phyloP scores from a whole-genome alignment of 1,140 invertebrate species.

The Hyphantria cunea region DNA sequence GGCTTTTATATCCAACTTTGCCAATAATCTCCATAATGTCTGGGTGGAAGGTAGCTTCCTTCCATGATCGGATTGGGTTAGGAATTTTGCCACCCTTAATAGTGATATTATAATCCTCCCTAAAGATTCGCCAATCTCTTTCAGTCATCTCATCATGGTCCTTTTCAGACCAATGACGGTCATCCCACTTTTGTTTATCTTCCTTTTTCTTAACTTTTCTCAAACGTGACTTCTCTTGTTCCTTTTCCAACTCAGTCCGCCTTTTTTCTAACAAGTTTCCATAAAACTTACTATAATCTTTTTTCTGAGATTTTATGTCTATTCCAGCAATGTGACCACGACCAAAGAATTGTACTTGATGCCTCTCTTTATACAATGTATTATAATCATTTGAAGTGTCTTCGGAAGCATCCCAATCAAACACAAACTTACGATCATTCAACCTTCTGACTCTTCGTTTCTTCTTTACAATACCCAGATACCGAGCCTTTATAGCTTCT shows the following conservation, averaged over 20 bases:
- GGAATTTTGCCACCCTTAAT: slow-evolving; percentile 99
- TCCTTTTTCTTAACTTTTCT: slow-evolving; percentile 98
- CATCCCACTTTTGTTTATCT: slow-evolving; percentile 99
- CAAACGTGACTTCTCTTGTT: slow-evolving; percentile 96
- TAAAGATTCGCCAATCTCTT: slow-evolving; percentile 99
- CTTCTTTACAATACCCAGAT: slow-evolving; percentile 97
- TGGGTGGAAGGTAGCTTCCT: slow-evolving; percentile 94
- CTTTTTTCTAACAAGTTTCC: slow-evolving; percentile 97
- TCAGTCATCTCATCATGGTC: slow-evolving; percentile 97
- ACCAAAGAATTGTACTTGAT: slow-evolving; percentile 98
- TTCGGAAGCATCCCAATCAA: slow-evolving; percentile 99
- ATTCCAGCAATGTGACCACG: slow-evolving; percentile 98
- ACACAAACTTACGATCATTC: slow-evolving; percentile 99
- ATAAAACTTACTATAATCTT: slow-evolving; percentile 99
- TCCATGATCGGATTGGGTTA: slow-evolving; percentile 97
- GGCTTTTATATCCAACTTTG: slow-evolving; percentile 98
- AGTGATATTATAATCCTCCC: slow-evolving; percentile 99
- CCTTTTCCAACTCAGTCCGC: slow-evolving; percentile 97
- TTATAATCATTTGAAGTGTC: slow-evolving; percentile 99
- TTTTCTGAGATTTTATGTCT: slow-evolving; percentile 98
- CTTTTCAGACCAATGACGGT: slow-evolving; percentile 99
- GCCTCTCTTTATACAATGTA: slow-evolving; percentile 96
- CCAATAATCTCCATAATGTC: slow-evolving; percentile 98
- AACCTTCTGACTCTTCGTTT: slow-evolving; percentile 95
- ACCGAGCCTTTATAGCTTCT: slow-evolving; percentile 96